Percentiles rank a stretch among this genome's conserved stretches.
Evolutionary conservation across 2,113 vertebrate genomes (phyloP).

Genomic region (Ancistrus triradiatus): DNA sequence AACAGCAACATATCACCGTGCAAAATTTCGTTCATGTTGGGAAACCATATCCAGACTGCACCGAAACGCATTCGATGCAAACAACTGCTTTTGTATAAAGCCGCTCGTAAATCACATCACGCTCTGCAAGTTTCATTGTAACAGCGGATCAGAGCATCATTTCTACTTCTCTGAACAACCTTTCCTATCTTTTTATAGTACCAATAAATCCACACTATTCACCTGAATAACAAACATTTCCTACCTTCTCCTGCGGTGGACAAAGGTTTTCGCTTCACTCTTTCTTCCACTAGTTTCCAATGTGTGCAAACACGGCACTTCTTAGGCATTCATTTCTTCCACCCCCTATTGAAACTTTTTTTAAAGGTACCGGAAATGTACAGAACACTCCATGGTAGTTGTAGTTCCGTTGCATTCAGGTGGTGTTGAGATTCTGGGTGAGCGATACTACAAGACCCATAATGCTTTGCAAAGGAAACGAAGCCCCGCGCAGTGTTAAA

Average conservation of each 20-base stretch:
- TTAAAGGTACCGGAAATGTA: conserved; percentile 62
- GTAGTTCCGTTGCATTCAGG: conserved; percentile 55
- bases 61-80: neutral
- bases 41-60: neutral
- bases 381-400: conserved; percentile 58
- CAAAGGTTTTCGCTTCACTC: conserved; percentile 39
- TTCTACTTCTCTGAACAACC: neutral
- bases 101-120: neutral
- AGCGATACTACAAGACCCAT: conserved; percentile 36
- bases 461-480: conserved; percentile 33
- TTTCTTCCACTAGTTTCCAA: conserved; percentile 43
- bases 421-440: neutral
- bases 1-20: too few relatives aligned
- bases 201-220: neutral
- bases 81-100: neutral
- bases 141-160: conserved; percentile 4
- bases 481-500: conserved; percentile 10
- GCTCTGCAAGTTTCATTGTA: conserved; percentile 28
- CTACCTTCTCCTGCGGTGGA: conserved; percentile 41
- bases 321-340: conserved; percentile 53
- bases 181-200: neutral
- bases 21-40: too few relatives aligned
- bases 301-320: conserved; percentile 49
- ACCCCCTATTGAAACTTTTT: conserved; percentile 62
- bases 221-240: conserved; percentile 14